Evolutionary conservation across 2,888 invertebrate species (phyloP).

Genomic region (Drosophila crucigera): DNA sequence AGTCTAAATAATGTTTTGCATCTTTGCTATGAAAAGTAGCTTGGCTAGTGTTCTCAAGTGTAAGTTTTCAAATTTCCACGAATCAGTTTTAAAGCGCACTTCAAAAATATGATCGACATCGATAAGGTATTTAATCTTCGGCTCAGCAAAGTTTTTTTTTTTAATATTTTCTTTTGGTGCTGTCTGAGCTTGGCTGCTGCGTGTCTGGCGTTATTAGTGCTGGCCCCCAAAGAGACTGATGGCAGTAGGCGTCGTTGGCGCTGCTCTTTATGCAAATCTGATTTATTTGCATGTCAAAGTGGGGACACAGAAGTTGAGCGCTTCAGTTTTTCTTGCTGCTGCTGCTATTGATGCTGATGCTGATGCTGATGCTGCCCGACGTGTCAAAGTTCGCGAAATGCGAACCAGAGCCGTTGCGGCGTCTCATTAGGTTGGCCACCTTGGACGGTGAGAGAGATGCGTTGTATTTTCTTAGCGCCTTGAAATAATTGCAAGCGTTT

Average conservation of each 20-base stretch:
- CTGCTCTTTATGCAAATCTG: conserved; percentile 77
- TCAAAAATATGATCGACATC: not conserved
- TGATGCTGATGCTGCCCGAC: conserved; percentile 15
- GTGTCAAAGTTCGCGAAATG: conserved; percentile 58
- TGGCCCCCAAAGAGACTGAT: conserved; percentile 14
- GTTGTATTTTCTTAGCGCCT: conserved; percentile 66
- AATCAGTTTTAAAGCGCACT: not conserved
- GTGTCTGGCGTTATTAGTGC: conserved; percentile 61
- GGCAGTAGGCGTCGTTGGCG: conserved; percentile 15
- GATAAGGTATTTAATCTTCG: conserved; percentile 21
- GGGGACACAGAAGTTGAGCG: conserved; percentile 35
- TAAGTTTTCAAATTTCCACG: not conserved
- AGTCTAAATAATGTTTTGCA: not conserved
- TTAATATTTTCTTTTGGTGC: not conserved
- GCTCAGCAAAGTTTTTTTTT: not conserved
- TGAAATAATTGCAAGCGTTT: conserved; percentile 80
- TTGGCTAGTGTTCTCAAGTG: not conserved
- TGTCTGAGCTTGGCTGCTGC: conserved; percentile 9
- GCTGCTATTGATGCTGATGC: not conserved
- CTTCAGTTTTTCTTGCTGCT: conserved; percentile 23
- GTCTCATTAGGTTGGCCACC: conserved; percentile 59
- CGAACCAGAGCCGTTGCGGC: conserved; percentile 9
- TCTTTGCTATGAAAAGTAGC: not conserved
- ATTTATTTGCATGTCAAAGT: conserved; percentile 82
- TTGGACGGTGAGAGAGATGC: conserved; percentile 26